These are phyloP conservation scores for Petrocephalus sullivani DNA, from an alignment of 2,797 vertebrate species.

Conservation along the genomic window DNA sequence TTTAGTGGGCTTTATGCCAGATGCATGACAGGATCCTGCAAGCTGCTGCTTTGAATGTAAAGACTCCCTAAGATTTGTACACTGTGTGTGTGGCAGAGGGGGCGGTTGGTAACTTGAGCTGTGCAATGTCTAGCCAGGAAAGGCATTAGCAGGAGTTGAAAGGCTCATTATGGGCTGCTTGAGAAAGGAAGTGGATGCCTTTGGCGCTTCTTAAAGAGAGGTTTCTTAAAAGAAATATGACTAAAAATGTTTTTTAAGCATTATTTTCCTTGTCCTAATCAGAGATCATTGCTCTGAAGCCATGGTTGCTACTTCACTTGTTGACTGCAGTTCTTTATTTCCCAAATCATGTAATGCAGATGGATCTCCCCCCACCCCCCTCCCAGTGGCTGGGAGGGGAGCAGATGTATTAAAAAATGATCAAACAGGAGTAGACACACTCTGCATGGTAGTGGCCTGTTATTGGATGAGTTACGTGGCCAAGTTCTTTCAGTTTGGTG, in stretches of 20 bases:
- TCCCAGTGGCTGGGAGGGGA: neutral
- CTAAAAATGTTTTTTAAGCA: neutral
- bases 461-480: neutral
- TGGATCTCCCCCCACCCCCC: neutral
- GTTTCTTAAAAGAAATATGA: neutral
- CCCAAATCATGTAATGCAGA: neutral
- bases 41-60: conserved; percentile 42
- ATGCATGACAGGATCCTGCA: conserved; percentile 28
- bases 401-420: neutral
- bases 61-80: neutral
- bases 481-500: neutral
- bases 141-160: neutral
- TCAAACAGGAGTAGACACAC: neutral
- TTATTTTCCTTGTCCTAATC: neutral
- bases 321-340: neutral
- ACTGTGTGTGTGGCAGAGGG: neutral
- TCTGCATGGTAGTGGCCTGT: neutral
- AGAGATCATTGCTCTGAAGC: neutral
- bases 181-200: neutral
- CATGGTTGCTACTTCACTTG: neutral
- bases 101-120: conserved; percentile 9
- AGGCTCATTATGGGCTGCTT: neutral
- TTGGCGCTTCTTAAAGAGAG: neutral
- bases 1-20: neutral
- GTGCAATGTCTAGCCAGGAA: neutral